Conservation (phyloP, 2,113 vertebrate species). For the Aptenodytes forsteri region DNA sequence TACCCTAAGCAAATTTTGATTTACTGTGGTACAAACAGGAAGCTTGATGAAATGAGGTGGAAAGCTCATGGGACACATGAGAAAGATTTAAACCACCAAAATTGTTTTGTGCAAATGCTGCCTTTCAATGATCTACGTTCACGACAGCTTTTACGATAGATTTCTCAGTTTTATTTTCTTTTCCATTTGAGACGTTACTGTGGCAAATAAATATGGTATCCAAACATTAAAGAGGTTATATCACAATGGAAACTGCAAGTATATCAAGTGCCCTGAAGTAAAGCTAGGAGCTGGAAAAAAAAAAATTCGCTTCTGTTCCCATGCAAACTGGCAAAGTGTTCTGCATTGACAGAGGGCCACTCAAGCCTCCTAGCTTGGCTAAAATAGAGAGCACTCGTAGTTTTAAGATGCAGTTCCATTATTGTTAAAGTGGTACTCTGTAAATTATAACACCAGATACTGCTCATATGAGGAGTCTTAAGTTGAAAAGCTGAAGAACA, state of each 20-base stretch:
- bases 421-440: background rate
- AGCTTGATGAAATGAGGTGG: background rate
- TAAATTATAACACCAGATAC: background rate
- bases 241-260: background rate
- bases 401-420: background rate
- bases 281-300: background rate
- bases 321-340: background rate
- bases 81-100: background rate
- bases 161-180: background rate
- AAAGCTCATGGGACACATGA: background rate
- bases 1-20: background rate
- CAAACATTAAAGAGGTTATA: background rate
- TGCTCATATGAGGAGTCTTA: background rate
- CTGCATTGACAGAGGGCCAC: background rate
- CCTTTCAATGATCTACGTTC: background rate
- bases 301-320: background rate
- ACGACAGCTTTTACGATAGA: background rate
- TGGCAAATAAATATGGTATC: background rate
- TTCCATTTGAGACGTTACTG: background rate
- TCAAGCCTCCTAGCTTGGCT: background rate
- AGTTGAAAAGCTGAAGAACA: slow-evolving; percentile 4
- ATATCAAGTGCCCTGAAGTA: background rate
- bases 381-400: background rate
- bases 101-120: background rate
- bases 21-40: background rate